Base-by-base conservation (phyloP, 2,888 invertebrate species). In the Sarcophaga caerulescens region DNA sequence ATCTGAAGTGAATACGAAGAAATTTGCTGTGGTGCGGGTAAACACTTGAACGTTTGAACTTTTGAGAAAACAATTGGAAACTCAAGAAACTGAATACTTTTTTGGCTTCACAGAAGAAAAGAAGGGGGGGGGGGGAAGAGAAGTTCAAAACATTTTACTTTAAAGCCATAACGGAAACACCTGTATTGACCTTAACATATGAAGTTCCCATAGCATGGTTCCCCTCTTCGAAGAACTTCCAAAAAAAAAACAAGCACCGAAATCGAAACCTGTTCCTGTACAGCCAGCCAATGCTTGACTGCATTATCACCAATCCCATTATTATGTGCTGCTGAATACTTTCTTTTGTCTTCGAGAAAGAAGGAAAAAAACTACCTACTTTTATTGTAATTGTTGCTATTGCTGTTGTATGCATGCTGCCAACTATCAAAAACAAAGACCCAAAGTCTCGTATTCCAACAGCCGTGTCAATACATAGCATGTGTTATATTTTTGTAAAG, bases 141-240 rank as follows among this genome's bases (percentile, higher is more conserved):
- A 60, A 71, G 44, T 81, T 81, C 45, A 75, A 71, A 60, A 66
- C 10, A 25, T 74, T 68, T 74, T 59, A 73, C n/a, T 62, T 73
- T 60, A 94, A 94, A 90, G 25, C 44, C 44, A 60, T 73, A 47
- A 66, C 47, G 19, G 52, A 73, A 12, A n/a, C 82, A 85, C 82
- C 79, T 87, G 85, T 85, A n/a, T 52, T 85, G 87, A 85, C 81
- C 85, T 77, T 79, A 85, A 52, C 66, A 73, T 74, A 63, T 79
- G 79, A 84, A 80, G 75, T 79, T 79, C 76, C 71, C 35, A 35
- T 35, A 10, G 35, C 35, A 35, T 25, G 25, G 25, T 3, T 35
- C 8, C 35, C 35, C 8, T 8, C 35, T 35, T 10, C 10, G 35
- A 35, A 35, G 35, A 35, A 77, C 52, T 2, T 0, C 4, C 52